Percentiles rank a stretch among this genome's conserved stretches.
Evolutionary conservation across 2,888 invertebrate genomes (phyloP).

Genomic region (Platycnemis pennipes): DNA sequence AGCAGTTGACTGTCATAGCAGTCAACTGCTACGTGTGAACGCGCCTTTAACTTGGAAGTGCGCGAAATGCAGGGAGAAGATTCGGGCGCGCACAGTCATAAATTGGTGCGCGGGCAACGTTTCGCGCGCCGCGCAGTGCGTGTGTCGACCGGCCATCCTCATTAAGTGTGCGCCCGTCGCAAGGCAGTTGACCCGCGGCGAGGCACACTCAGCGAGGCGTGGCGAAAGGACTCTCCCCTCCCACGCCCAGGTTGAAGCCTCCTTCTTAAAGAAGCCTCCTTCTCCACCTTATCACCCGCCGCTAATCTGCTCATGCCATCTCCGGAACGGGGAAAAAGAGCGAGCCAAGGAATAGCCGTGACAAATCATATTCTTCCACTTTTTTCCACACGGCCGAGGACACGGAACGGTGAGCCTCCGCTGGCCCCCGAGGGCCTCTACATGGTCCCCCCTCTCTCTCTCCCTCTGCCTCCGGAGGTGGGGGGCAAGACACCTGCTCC

Average conservation of each 20-base stretch:
- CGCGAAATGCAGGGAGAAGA: too few relatives aligned
- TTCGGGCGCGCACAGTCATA: too few relatives aligned
- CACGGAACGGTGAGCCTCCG: background rate
- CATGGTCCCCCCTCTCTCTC: too few relatives aligned
- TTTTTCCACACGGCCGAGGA: background rate
- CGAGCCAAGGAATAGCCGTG: constrained; percentile 4
- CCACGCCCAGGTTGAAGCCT: constrained; percentile 12
- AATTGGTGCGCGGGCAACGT: too few relatives aligned
- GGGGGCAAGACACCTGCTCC: background rate
- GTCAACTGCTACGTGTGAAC: too few relatives aligned
- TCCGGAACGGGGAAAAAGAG: background rate
- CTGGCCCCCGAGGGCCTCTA: background rate
- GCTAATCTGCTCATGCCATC: background rate
- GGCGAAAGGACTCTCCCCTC: background rate
- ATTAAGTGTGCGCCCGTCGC: background rate
- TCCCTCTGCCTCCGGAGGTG: background rate
- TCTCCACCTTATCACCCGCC: background rate
- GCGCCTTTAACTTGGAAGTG: too few relatives aligned
- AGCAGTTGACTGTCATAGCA: too few relatives aligned
- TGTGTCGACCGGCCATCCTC: background rate
- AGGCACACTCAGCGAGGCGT: constrained; percentile 1
- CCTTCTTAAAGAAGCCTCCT: background rate
- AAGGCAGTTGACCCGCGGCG: constrained; percentile 51
- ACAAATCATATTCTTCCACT: background rate
- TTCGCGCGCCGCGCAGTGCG: background rate